These are phyloP conservation scores for Tribolium castaneum DNA, from an alignment of 1,140 invertebrate genomes.

Conservation along the genomic window DNA sequence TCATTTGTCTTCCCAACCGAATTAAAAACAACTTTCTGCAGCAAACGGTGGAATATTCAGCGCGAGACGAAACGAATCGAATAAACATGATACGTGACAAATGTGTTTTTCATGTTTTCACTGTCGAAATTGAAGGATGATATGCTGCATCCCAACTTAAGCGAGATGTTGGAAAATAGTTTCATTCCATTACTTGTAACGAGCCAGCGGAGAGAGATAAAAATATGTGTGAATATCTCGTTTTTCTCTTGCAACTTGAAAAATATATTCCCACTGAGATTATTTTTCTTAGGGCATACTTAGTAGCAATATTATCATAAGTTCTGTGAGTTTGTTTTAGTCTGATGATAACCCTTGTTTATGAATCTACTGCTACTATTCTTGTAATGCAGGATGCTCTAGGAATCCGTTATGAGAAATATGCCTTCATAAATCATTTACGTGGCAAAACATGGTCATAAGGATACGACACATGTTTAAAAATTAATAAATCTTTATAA, in stretches of 20 bases:
- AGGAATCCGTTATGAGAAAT: not conserved
- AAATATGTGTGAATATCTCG: not conserved
- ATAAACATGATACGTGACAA: conserved; percentile 30
- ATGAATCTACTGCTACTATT: not conserved
- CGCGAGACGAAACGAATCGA: not conserved
- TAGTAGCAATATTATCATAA: not conserved
- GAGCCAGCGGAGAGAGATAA: not conserved
- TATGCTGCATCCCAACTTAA: conserved; percentile 17
- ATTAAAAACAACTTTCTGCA: not conserved
- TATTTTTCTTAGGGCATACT: not conserved
- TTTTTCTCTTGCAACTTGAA: not conserved
- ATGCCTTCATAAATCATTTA: conserved; percentile 1
- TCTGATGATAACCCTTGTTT: not conserved
- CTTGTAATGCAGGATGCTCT: not conserved
- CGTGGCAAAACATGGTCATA: not conserved
- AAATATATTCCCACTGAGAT: conserved; percentile 20
- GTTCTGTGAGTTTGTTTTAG: conserved; percentile 12
- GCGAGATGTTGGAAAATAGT: not conserved
- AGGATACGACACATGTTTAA: not conserved
- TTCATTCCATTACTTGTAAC: conserved; percentile 1
- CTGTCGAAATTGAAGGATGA: conserved; percentile 3
- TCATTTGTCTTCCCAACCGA: not conserved
- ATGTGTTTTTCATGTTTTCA: conserved; percentile 24
- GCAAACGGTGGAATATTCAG: not conserved
- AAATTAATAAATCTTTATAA: not conserved